A percentile compares a stretch with the other conserved stretches of the same genome.
Conservation (phyloP, 2,113 vertebrate genomes). For the Clarias gariepinus region DNA sequence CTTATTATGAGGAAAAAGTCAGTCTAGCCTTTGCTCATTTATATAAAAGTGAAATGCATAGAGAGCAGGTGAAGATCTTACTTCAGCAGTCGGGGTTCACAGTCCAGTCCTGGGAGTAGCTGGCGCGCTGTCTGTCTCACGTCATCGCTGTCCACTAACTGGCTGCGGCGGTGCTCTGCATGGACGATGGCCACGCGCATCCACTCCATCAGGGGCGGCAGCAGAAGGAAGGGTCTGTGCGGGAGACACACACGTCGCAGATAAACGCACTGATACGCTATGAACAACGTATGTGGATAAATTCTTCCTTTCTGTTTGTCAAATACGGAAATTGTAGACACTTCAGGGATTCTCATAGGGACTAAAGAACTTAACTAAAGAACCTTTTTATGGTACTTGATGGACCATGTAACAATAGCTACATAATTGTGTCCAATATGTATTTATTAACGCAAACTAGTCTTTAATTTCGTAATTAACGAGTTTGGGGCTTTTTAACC, state of each 20-base stretch:
- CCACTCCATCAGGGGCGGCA: slow-evolving; percentile 98
- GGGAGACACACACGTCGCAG: background rate
- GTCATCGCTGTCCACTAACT: slow-evolving; percentile 93
- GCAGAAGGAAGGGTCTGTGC: slow-evolving; percentile 89
- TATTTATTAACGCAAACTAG: background rate
- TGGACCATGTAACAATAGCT: background rate
- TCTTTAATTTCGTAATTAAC: background rate
- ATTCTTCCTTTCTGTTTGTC: slow-evolving; percentile 16
- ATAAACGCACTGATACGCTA: background rate
- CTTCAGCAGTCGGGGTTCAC: slow-evolving; percentile 94
- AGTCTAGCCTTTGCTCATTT: background rate
- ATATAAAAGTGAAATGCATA: background rate
- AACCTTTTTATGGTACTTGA: background rate
- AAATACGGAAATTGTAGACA: background rate
- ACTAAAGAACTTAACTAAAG: background rate
- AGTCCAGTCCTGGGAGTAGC: slow-evolving; percentile 93
- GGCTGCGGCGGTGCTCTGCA: slow-evolving; percentile 91
- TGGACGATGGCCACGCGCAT: slow-evolving; percentile 96
- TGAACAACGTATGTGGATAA: background rate
- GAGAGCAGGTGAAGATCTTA: slow-evolving; percentile 62
- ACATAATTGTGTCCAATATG: background rate
- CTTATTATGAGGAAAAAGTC: slow-evolving; percentile 1
- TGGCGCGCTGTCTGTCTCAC: slow-evolving; percentile 90
- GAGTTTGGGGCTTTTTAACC: background rate
- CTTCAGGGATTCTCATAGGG: background rate